Percentiles rank a stretch among this genome's conserved stretches.
Evolutionary conservation across 1,140 invertebrate species (phyloP).

Genomic region (Monomorium pharaonis): DNA sequence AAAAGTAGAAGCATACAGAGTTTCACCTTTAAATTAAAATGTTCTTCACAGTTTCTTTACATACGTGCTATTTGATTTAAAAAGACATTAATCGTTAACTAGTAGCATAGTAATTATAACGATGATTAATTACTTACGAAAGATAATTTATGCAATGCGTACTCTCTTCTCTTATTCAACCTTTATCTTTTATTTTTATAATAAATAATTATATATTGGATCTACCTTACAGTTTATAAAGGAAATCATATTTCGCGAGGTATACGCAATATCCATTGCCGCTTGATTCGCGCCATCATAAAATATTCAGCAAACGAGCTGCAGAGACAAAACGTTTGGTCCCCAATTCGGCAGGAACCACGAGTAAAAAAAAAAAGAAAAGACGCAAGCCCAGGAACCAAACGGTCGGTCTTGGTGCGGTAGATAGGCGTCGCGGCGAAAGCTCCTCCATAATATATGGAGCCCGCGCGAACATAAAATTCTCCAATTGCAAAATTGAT

Average conservation of each 20-base stretch:
- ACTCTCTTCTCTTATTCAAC: not conserved
- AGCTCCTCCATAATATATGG: constrained; percentile 83
- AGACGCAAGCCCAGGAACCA: not conserved
- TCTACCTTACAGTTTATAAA: not conserved
- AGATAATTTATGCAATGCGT: not conserved
- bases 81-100: not conserved
- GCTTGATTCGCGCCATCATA: not conserved
- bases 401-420: constrained; percentile 30
- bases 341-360: not conserved
- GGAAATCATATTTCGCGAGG: not conserved
- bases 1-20: not conserved
- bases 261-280: not conserved
- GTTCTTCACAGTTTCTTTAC: not conserved
- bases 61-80: not conserved
- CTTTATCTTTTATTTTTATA: not conserved
- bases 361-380: constrained; percentile 1
- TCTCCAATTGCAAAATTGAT: constrained; percentile 86
- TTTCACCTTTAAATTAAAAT: constrained; percentile 29
- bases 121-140: not conserved
- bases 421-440: constrained; percentile 28
- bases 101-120: not conserved
- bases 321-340: constrained; percentile 29
- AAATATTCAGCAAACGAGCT: constrained; percentile 32
- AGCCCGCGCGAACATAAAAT: constrained; percentile 83
- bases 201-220: not conserved